Conservation (phyloP, 2,113 vertebrate genomes). For the Pluvianellus socialis region DNA sequence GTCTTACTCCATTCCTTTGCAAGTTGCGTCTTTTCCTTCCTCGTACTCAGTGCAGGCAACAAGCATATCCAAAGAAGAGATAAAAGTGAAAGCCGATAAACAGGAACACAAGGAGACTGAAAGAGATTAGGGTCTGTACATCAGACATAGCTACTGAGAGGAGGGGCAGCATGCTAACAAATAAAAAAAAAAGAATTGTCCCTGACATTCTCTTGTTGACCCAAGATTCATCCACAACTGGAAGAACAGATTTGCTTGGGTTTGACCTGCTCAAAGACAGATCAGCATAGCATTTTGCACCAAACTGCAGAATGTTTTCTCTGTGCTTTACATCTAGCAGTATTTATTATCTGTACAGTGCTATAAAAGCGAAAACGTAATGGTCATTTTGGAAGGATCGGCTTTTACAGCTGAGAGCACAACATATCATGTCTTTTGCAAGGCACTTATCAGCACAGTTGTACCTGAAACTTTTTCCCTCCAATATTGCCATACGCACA, state of each 20-base stretch:
- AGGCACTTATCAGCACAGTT: neutral
- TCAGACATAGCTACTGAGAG: neutral
- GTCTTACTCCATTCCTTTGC: neutral
- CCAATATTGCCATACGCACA: neutral
- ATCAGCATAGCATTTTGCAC: neutral
- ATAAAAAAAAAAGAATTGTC: neutral
- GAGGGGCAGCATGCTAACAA: neutral
- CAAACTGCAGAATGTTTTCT: neutral
- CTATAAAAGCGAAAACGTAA: neutral
- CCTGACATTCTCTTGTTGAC: neutral
- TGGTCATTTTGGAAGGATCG: neutral
- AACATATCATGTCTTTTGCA: neutral
- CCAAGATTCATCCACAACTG: neutral
- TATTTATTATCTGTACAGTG: neutral
- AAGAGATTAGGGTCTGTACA: neutral
- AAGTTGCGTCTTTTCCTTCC: neutral
- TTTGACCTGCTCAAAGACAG: neutral
- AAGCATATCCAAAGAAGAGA: neutral
- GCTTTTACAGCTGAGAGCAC: neutral
- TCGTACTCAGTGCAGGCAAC: neutral
- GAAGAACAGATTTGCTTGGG: neutral
- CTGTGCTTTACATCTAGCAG: neutral
- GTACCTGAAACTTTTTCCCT: neutral
- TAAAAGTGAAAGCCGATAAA: slow-evolving; percentile 17
- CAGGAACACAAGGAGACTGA: neutral